Base-by-base conservation (phyloP, 2,888 invertebrate species). In the Macrostomum cliftonense region DNA sequence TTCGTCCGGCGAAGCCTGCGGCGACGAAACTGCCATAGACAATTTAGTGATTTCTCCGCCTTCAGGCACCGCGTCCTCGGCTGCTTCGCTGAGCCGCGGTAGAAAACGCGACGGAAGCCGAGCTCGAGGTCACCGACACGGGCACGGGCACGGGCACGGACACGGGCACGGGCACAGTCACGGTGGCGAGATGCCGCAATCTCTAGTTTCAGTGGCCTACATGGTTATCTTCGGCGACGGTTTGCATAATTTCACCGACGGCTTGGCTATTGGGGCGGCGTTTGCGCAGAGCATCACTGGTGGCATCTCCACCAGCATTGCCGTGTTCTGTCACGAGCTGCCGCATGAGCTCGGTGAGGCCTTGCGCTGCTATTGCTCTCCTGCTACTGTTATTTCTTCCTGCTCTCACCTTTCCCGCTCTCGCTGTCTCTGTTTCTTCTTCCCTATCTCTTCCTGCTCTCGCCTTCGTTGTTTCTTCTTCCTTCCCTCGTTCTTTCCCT, bases 141-240 rank as follows among this genome's bases (percentile, higher is more conserved):
- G 39, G 13, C 54, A 54, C 43, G 42, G 28, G 7, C 51, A 48
- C 17, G 43, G 45, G 5, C 28, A 28, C 28, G 28, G 28, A 4
- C 28, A 28, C 28, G 28, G 28, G 4, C 39, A 48, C 39, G 49
- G 49, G 4, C 58, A 58, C 47, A 55, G 56, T 13, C 61, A 28
- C 28, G 28, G n/a, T n/a, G n/a, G 28, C 28, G 5, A 52, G 51
- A 46, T 52, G 13, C 63, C 63, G 2, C 78, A 80, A 37, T 79
- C 82, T 54, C 76, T 86, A 64, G 81, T 83, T 9, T 82, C 84
- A 5, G 85, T 89, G 1, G 88, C 85, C 1, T 87, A 86, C 85
- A 88, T 89, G 86, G 87, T 91, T 51, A 81, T 91, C 57, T 82
- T 88, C 79, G 89, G 89, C 0, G 89, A 91, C 65, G 89, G 89